Conservation (phyloP, 2,888 invertebrate species). For the Sturmia bella region DNA sequence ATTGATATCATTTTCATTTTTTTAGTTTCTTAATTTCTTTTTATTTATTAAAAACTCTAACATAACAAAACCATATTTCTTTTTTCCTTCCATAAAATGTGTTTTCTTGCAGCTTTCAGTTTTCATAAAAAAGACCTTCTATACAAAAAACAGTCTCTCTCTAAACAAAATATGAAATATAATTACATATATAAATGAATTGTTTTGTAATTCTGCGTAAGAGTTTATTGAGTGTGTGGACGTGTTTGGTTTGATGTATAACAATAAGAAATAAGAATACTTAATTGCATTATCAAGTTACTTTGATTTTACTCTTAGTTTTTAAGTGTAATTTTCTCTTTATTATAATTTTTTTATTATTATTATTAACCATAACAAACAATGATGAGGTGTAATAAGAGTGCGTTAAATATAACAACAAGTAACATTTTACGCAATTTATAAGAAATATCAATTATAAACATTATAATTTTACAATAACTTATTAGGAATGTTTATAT, state of each 20-base stretch:
- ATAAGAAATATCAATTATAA: slow-evolving; percentile 41
- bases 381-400: slow-evolving; percentile 20
- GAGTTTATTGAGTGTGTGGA: slow-evolving; percentile 55
- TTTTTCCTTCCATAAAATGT: slow-evolving; percentile 65
- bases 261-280: slow-evolving; percentile 34
- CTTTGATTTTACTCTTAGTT: slow-evolving; percentile 61
- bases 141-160: slow-evolving; percentile 60
- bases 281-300: slow-evolving; percentile 64
- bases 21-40: slow-evolving; percentile 32
- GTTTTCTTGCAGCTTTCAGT: slow-evolving; percentile 69
- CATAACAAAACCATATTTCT: slow-evolving; percentile 69
- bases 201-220: slow-evolving; percentile 54
- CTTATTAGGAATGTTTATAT: slow-evolving; percentile 58
- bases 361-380: slow-evolving; percentile 45
- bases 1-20: slow-evolving; percentile 14
- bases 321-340: slow-evolving; percentile 60
- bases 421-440: slow-evolving; percentile 35
- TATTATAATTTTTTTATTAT: slow-evolving; percentile 53
- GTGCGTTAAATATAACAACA: slow-evolving; percentile 52
- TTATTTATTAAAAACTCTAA: slow-evolving; percentile 64
- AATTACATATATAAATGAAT: slow-evolving; percentile 20
- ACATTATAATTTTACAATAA: slow-evolving; percentile 30
- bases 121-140: slow-evolving; percentile 64
- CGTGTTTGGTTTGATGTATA: slow-evolving; percentile 64
- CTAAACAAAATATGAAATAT: slow-evolving; percentile 36